Evolutionary conservation across 2,888 invertebrate genomes (phyloP), one percentile per base, ranked within the genome.

Genomic region (Athalia circularis): DNA sequence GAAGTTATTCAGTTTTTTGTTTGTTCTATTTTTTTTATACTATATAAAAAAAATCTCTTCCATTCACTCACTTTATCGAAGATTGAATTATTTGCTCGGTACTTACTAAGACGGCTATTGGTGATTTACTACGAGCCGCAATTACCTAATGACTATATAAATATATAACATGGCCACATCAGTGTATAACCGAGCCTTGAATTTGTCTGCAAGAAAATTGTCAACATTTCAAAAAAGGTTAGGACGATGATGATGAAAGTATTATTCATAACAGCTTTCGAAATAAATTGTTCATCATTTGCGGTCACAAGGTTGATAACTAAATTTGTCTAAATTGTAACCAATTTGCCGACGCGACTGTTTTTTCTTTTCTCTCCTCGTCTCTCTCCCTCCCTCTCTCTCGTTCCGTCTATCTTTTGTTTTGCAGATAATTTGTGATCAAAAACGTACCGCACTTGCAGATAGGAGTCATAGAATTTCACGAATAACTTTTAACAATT

Each of bases 81-180:
- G 72, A 72, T 72, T 54, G 68, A 68, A 72, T 72, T 57, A 47
- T 59, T 59, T 47, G 52, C 45, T 72, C n/a, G 13, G 11, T 2
- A 29, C 29, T 64, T 5, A 29, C 62, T 13, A 6, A 45, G 6
- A 7, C 67, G 67, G 64, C 62, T 61, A 75, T 75, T 64, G 45
- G 3, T 29, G 62, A 75, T 75, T 75, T n/a, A 43, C 50, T 62
- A 62, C 62, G 75, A 75, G 62, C 52, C 75, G 29, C 29, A 75
- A 75, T 75, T 64, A 75, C 62, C 72, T 72, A 72, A 72, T 72
- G 45, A 57, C 45, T 48, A 64, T 52, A 52, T 8, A 45, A 47
- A 57, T 6, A 57, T 43, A 47, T 9, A 59, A 59, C 70, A 8
- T 29, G 11, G 57, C 47, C 57, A 13, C 7, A 59, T 45, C 13